Conservation (phyloP, 2,113 vertebrate genomes). For the Nothocercus julius region DNA sequence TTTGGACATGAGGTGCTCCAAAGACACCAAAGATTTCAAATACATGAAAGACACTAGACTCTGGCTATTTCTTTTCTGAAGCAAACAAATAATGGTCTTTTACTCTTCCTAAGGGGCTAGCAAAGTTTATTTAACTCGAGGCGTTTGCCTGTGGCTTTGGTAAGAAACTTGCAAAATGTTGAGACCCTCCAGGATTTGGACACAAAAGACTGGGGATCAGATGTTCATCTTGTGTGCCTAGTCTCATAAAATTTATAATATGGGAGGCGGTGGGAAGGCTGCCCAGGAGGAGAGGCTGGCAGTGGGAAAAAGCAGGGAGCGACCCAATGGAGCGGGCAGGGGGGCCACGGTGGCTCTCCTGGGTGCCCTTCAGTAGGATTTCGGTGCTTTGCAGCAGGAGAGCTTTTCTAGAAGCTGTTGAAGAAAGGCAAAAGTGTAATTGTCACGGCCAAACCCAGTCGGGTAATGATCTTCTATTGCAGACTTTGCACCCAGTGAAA, state of each 20-base stretch:
- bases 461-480: not conserved
- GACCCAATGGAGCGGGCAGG: not conserved
- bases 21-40: not conserved
- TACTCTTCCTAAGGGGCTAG: not conserved
- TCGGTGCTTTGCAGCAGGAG: not conserved
- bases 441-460: not conserved
- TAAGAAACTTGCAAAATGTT: not conserved
- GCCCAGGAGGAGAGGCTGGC: not conserved
- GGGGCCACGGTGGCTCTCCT: not conserved
- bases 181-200: not conserved
- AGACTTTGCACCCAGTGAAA: not conserved
- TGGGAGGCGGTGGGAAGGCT: not conserved
- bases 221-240: fast-evolving
- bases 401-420: not conserved
- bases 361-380: not conserved
- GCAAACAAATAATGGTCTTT: not conserved
- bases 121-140: not conserved
- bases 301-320: not conserved
- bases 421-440: not conserved
- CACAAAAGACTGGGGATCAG: not conserved
- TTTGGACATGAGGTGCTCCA: not conserved
- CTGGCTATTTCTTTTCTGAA: not conserved
- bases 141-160: not conserved
- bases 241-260: not conserved
- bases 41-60: not conserved